Evolutionary conservation across 2,888 invertebrate genomes (phyloP).

Genomic region (Hipparchia sbordonii): DNA sequence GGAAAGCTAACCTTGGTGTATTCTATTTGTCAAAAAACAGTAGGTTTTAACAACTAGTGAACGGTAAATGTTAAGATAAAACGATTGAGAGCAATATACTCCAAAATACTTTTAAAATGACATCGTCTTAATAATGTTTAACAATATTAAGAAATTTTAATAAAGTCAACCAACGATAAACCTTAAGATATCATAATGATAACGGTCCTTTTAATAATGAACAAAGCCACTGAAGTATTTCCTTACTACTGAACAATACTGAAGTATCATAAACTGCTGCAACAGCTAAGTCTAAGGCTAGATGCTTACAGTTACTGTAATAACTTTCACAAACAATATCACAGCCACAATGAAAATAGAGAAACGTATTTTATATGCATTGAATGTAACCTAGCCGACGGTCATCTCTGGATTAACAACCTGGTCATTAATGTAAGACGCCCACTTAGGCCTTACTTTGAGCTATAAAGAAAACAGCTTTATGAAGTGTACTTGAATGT

Average conservation of each 20-base stretch:
- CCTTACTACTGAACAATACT: conserved; percentile 5
- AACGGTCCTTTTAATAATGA: conserved; percentile 8
- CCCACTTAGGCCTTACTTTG: conserved; percentile 11
- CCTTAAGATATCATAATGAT: background rate
- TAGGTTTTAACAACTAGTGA: no score
- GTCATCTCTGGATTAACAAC: conserved; percentile 24
- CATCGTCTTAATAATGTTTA: background rate
- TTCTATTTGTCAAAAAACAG: no score
- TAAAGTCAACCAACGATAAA: background rate
- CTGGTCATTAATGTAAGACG: conserved; percentile 19
- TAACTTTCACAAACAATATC: conserved; percentile 51
- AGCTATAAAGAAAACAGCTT: conserved; percentile 10
- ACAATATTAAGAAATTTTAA: background rate
- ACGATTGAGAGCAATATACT: no score
- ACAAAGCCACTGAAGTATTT: background rate
- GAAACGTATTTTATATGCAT: conserved; percentile 24
- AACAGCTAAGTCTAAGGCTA: conserved; percentile 16
- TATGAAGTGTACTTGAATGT: background rate
- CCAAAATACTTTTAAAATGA: background rate
- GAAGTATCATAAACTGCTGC: background rate
- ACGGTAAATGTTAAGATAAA: no score
- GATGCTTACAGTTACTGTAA: conserved; percentile 41
- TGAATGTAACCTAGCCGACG: conserved; percentile 16
- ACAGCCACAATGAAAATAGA: conserved; percentile 51
- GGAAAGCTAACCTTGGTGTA: no score